Conservation (phyloP, 1,140 invertebrate genomes). For the Steinernema feltiae region DNA sequence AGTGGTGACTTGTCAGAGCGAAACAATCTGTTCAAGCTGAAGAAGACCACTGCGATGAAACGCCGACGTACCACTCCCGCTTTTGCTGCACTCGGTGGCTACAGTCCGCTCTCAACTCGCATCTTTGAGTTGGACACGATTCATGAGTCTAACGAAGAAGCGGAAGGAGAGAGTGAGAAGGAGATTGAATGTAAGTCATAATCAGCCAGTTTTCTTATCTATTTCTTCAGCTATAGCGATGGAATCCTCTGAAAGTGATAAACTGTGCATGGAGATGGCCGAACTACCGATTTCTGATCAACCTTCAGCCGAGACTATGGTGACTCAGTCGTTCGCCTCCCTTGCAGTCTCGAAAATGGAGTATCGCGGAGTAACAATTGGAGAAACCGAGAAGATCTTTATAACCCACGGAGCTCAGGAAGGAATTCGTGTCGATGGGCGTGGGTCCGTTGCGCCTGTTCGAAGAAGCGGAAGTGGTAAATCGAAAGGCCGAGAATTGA, state of each 20-base stretch:
- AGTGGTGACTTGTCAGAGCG: too few relatives aligned
- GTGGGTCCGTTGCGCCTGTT: too few relatives aligned
- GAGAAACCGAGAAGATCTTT: too few relatives aligned
- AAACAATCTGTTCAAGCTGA: not conserved
- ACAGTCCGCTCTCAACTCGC: not conserved
- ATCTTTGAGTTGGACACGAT: not conserved
- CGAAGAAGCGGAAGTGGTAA: too few relatives aligned
- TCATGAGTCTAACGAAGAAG: not conserved
- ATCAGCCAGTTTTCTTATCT: too few relatives aligned
- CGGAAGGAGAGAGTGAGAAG: too few relatives aligned
- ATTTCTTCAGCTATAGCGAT: not conserved
- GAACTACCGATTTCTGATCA: not conserved
- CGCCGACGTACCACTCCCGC: not conserved
- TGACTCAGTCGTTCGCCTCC: not conserved
- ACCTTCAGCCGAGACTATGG: not conserved
- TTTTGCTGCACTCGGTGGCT: not conserved
- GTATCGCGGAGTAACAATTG: too few relatives aligned
- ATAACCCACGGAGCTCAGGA: too few relatives aligned
- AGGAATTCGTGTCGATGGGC: too few relatives aligned
- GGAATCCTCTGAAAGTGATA: not conserved
- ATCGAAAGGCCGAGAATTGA: too few relatives aligned
- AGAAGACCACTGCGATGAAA: not conserved
- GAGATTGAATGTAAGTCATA: too few relatives aligned
- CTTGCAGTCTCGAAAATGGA: not conserved
- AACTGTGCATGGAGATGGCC: not conserved